Evolutionary conservation across 2,113 vertebrate species (phyloP), one percentile per base, ranked within the genome.

Genomic region (Tonatia bakeri): DNA sequence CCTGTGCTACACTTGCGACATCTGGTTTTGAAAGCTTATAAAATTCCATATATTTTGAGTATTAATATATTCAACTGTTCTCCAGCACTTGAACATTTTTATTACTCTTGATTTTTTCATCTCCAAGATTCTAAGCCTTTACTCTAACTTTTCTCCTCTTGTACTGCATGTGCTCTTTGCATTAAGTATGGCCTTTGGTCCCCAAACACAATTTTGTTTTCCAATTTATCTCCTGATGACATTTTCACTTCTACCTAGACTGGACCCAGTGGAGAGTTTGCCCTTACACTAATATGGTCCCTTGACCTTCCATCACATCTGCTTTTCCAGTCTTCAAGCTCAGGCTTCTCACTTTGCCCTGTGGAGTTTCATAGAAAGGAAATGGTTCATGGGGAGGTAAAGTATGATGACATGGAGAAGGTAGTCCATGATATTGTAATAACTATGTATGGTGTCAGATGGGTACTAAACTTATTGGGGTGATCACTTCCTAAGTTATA

Each of bases 11-110:
- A 65, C 76, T 87, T 84, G 59, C 28, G 24, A 85, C 64, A 87
- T 94, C 40, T 94, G 69, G 22, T 45, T 90, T 90, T 82, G 76
- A 95, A 87, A 85, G 5, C 24, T 80, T 90, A 33, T 24, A 72
- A 61, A 87, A 89, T 76, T 61, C n/a, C 76, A 43, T 61, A 5
- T 20, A 50, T 73, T 69, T 94, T 79, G 31, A 73, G 14, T 73
- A 38, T 70, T 65, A 15, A 19, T 38, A 2, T 82, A 17, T n/a
- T 38, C 9, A 65, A 17, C 43, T 90, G 4, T 67, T 72, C 16
- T 31, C 50, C 9, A 91, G 59, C 15, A 47, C 67, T 36, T 81
- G 73, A 19, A n/a, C 45, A 67, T 40, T 54, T 20, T 75, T 16
- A 38, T 83, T 82, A 54, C 15, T 40, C 72, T 22, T 52, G 50